phyloP scores from a whole-genome alignment of 2,113 vertebrate species.

The Hippoglossus stenolepis region DNA sequence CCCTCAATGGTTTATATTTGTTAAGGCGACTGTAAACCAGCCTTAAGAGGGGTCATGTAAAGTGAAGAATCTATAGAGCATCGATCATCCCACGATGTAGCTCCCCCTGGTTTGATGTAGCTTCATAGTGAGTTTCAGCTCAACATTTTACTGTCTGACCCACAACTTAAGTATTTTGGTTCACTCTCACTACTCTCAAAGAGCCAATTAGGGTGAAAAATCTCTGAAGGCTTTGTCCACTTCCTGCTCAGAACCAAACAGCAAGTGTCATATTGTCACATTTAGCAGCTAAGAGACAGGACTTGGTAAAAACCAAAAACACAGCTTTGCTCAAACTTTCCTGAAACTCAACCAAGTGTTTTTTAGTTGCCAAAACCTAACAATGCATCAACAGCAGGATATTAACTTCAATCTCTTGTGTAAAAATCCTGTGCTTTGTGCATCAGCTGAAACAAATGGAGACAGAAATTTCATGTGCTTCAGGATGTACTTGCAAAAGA shows the following conservation, averaged over 20 bases:
- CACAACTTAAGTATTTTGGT: background rate
- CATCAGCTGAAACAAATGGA: background rate
- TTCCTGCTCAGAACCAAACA: background rate
- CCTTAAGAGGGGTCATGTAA: background rate
- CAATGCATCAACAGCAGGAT: no score
- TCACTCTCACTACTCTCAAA: background rate
- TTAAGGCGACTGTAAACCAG: no score
- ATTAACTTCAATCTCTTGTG: background rate
- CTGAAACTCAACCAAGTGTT: background rate
- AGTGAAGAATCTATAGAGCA: background rate
- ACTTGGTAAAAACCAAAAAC: background rate
- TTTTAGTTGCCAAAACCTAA: background rate
- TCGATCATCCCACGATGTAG: background rate
- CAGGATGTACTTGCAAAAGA: background rate
- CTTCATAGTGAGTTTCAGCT: background rate
- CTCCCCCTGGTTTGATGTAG: background rate
- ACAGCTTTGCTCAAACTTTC: background rate
- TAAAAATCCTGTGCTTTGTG: background rate
- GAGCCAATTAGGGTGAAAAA: background rate
- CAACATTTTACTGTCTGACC: background rate
- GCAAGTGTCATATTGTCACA: background rate
- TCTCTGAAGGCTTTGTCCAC: background rate
- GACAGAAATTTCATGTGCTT: background rate
- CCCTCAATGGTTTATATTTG: no score
- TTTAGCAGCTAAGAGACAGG: background rate